Conservation (phyloP, 1,140 invertebrate genomes). For the Battus philenor region DNA sequence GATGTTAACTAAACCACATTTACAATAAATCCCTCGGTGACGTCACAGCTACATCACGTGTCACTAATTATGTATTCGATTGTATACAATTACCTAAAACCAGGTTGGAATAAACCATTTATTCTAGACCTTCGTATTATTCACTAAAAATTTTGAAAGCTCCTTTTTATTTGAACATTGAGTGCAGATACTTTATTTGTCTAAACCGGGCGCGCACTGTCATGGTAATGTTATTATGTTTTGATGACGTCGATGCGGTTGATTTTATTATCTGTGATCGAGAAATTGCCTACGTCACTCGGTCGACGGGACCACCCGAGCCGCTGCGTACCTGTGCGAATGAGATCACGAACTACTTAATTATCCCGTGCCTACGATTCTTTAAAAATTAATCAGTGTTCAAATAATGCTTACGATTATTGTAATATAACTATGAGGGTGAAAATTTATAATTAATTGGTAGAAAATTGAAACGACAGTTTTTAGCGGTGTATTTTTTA, state of each 20-base stretch:
- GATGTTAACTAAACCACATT: conserved; percentile 45
- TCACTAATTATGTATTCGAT: conserved; percentile 58
- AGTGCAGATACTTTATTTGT: conserved; percentile 73
- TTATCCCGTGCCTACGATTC: not conserved
- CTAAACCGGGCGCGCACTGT: conserved; percentile 70
- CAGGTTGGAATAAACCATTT: conserved; percentile 65
- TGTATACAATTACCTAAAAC: conserved; percentile 76
- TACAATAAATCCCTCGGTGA: conserved; percentile 40
- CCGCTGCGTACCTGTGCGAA: conserved; percentile 22
- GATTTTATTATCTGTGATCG: conserved; percentile 43
- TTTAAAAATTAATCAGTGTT: not conserved
- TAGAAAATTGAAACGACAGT: not conserved
- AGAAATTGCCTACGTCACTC: conserved; percentile 44
- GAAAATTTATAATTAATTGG: conserved; percentile 1
- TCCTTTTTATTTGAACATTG: conserved; percentile 76
- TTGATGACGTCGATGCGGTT: conserved; percentile 32
- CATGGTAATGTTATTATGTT: conserved; percentile 31
- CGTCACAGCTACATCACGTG: conserved; percentile 33
- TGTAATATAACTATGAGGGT: conserved; percentile 1
- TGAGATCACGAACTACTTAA: conserved; percentile 29
- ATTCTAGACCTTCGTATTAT: conserved; percentile 68
- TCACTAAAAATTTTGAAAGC: conserved; percentile 74
- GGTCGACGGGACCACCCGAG: conserved; percentile 41
- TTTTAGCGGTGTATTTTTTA: conserved; percentile 2
- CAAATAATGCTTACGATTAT: not conserved